phyloP scores from a whole-genome alignment of 2,888 invertebrate species.

The Trilocha varians region DNA sequence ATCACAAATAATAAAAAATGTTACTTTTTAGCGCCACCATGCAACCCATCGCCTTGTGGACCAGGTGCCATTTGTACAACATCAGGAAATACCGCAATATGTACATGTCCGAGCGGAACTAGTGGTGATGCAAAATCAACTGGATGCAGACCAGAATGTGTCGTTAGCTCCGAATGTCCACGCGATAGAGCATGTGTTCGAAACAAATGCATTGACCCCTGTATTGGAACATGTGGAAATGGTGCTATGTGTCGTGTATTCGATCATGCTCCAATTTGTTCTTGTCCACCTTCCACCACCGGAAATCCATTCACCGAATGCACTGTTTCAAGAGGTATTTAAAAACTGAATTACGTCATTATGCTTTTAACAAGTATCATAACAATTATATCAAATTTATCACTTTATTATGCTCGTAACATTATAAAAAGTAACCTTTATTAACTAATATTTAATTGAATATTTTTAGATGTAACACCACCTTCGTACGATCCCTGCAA shows the following conservation, averaged over 20 bases:
- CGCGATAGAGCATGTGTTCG: slow-evolving; percentile 84
- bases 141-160: slow-evolving; percentile 88
- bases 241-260: slow-evolving; percentile 80
- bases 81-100: slow-evolving; percentile 75
- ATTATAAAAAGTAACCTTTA: slow-evolving; percentile 7
- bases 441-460: slow-evolving; percentile 1
- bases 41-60: slow-evolving; percentile 84
- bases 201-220: slow-evolving; percentile 86
- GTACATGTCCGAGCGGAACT: slow-evolving; percentile 84
- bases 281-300: slow-evolving; percentile 79
- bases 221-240: slow-evolving; percentile 85
- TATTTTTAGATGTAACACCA: slow-evolving; percentile 34
- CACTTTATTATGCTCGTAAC: too few species aligned
- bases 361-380: too few species aligned
- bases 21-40: slow-evolving; percentile 75
- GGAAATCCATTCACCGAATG: slow-evolving; percentile 90
- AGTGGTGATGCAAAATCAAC: slow-evolving; percentile 81
- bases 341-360: background rate
- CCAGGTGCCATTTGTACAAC: slow-evolving; percentile 80
- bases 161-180: slow-evolving; percentile 86
- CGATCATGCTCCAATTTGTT: slow-evolving; percentile 79
- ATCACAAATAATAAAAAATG: background rate
- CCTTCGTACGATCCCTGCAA: slow-evolving; percentile 75
- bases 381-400: too few species aligned
- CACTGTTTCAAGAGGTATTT: slow-evolving; percentile 35